A percentile compares a stretch with the other conserved stretches of the same genome.
Evolutionary conservation across 2,113 vertebrate genomes (phyloP).

Genomic region (Meriones unguiculatus): DNA sequence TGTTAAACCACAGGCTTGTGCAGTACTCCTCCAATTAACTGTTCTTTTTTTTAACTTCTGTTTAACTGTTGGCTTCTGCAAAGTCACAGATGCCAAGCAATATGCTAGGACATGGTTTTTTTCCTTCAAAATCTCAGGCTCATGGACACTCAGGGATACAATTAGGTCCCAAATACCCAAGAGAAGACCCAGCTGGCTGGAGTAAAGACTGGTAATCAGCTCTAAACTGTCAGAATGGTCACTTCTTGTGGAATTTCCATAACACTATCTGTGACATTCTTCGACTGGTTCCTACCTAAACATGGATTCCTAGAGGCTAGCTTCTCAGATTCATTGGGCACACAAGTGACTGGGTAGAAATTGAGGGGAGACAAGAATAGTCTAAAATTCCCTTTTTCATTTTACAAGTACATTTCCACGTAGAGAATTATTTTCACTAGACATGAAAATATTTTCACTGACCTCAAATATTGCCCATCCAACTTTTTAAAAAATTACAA

Average conservation of each 20-base stretch:
- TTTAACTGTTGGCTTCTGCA: neutral
- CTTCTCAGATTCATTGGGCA: neutral
- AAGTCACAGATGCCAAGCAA: neutral
- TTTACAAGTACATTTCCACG: neutral
- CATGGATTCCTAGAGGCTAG: accelerated
- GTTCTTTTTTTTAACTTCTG: neutral
- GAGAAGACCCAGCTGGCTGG: neutral
- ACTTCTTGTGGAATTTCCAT: neutral
- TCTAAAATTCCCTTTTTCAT: neutral
- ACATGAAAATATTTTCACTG: neutral
- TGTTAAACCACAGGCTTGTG: neutral
- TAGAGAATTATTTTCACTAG: neutral
- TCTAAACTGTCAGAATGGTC: neutral
- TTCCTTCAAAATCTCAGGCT: neutral
- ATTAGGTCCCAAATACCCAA: neutral
- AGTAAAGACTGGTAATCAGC: neutral
- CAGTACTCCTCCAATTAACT: neutral
- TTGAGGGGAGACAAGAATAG: neutral
- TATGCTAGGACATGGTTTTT: neutral
- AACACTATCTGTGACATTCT: neutral
- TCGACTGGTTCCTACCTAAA: neutral
- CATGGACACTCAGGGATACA: neutral
- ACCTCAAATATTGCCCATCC: neutral
- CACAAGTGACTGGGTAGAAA: neutral
- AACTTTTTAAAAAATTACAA: neutral